Evolutionary conservation across 2,113 vertebrate genomes (phyloP).

Genomic region (Oncorhynchus masou): DNA sequence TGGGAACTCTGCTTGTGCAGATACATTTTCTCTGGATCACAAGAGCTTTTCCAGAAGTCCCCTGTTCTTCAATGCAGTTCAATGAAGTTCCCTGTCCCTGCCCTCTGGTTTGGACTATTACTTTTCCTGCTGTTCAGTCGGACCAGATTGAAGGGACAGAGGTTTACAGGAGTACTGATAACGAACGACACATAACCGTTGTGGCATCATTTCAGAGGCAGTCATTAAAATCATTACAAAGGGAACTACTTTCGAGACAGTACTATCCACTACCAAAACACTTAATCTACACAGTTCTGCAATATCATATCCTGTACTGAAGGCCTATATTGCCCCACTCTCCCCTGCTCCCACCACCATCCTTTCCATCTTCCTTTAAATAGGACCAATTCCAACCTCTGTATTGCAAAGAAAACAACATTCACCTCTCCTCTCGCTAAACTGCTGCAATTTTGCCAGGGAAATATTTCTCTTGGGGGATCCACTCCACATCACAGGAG

Average conservation of each 20-base stretch:
- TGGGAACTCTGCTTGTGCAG: constrained; percentile 36
- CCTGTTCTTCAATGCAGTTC: constrained; percentile 35
- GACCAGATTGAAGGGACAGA: constrained; percentile 23
- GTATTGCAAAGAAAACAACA: constrained; percentile 17
- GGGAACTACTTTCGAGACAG: constrained; percentile 20
- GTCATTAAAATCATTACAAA: constrained; percentile 29
- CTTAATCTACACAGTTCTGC: constrained; percentile 40
- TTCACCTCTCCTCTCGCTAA: constrained; percentile 11
- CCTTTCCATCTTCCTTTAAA: constrained; percentile 5
- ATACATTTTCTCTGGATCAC: constrained; percentile 49
- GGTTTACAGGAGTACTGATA: constrained; percentile 3
- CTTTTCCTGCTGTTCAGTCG: constrained; percentile 9
- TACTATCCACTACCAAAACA: constrained; percentile 12
- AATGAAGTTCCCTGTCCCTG: constrained; percentile 21
- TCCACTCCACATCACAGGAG: not conserved
- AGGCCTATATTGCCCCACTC: not conserved
- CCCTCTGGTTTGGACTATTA: not conserved
- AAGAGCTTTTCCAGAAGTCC: constrained; percentile 46
- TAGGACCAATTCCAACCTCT: constrained; percentile 11
- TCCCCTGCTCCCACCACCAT: constrained; percentile 1
- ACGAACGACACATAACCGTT: constrained; percentile 7
- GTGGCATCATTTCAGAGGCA: constrained; percentile 17
- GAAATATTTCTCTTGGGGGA: constrained; percentile 7
- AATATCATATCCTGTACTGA: constrained; percentile 28
- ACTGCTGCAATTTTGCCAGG: constrained; percentile 6